These are phyloP conservation scores for Menidia beryllina DNA, from an alignment of 2,113 vertebrate species.

Conservation along the genomic window DNA sequence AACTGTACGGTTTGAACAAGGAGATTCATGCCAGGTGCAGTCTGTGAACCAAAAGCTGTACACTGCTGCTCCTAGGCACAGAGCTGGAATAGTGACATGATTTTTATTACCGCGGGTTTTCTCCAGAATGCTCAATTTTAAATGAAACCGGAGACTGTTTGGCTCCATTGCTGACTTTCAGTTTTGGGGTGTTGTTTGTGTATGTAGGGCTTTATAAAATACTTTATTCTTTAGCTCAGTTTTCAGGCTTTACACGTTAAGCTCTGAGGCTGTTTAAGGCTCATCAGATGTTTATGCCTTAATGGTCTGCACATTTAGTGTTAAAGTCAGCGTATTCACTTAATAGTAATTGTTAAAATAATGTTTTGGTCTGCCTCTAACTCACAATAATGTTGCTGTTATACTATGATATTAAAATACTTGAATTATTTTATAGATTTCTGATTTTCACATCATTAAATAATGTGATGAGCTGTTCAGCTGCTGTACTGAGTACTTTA, in stretches of 20 bases:
- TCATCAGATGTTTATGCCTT: background rate
- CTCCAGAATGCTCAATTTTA: background rate
- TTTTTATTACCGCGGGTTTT: background rate
- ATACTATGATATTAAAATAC: background rate
- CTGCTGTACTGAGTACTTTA: no score
- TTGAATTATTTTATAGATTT: background rate
- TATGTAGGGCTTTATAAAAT: background rate
- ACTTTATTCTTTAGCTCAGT: background rate
- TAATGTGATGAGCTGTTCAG: no score
- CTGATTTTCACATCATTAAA: background rate
- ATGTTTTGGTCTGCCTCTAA: background rate
- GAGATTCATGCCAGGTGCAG: slow-evolving; percentile 18
- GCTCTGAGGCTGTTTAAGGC: background rate
- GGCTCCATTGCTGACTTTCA: slow-evolving; percentile 24
- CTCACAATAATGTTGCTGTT: background rate
- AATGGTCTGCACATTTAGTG: background rate
- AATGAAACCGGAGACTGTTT: slow-evolving; percentile 4
- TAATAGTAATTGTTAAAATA: background rate
- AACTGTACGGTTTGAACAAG: slow-evolving; percentile 34
- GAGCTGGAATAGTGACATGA: background rate
- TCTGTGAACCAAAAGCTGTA: slow-evolving; percentile 14
- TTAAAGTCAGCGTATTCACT: background rate
- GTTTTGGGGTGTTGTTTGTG: background rate
- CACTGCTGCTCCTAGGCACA: background rate
- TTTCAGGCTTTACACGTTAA: background rate